Base-by-base conservation (phyloP, 2,797 vertebrate species). In the Parotocinclus haroldoi region DNA sequence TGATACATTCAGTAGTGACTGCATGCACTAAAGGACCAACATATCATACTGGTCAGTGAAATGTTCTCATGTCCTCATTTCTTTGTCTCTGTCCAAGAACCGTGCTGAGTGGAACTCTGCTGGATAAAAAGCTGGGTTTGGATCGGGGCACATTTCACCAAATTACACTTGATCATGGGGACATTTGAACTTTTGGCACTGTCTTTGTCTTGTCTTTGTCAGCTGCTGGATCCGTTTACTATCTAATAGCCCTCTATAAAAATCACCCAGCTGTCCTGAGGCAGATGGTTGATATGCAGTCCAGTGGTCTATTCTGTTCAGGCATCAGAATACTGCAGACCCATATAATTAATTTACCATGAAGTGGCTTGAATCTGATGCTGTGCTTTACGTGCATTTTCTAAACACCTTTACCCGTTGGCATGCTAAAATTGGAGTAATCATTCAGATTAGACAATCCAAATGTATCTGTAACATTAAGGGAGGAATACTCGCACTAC, bases 401-500 rank as follows among this genome's bases (percentile, higher is more conserved):
- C 72, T 81, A 80, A 84, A 84, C 80, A 71, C 76, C 75, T 79
- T 78, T 63, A 76, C 80, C 72, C 9, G 62, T 67, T 71, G 68
- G 73, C 80, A 78, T 85, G 81, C 80, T 85, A 85, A 88, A 88
- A 89, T 82, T 77, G 68, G 79, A 74, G 72, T 88, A 85, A 27
- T 27, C 27, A 27, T 27, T 27, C 27, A 27, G 27, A 27, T 27
- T 27, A 2, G 2, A 27, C 2, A 5, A 27, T 27, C 27, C 27
- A 27, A 27, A 27, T 2, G 27, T 27, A 27, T 27, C 27, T 27
- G 27, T 5, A 27, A 79, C 81, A 82, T 86, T 86, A 86, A 89
- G 83, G 82, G 74, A 83, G 80, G 77, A 76, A 78, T 77, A 80
- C 84, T 86, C 83, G 76, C 81, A 77, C 80, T 80, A 2, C 81